Evolutionary conservation across 2,113 vertebrate species (phyloP), one percentile per base, ranked within the genome.

Genomic region (Platycercus adscitus): DNA sequence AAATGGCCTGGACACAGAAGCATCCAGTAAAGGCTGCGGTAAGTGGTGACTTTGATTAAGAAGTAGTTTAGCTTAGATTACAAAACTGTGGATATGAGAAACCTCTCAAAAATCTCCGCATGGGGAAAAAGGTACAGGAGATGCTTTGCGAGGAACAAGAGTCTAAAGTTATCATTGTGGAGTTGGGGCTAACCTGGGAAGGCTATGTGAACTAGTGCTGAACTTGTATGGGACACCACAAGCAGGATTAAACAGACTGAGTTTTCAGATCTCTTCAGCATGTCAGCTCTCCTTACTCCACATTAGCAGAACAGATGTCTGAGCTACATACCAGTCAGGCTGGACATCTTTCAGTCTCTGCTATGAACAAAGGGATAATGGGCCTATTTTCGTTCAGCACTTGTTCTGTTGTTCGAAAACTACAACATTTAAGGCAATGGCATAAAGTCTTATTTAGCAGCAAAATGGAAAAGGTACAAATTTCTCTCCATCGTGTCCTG

Each of bases 391-490:
- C 7, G 92, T 21, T 52, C 81, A 72, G 26, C 43, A 3, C 17
- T 56, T 85, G 56, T 47, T 88, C 65, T 72, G 24, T 28, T 85
- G 28, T n/a, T 43, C 6, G 52, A 49, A 94, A 89, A 75, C 70
- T 19, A n/a, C 37, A 81, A 13, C 29, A 72, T 82, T 91, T 87
- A 91, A 82, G 49, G 66, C 44, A 91, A 69, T 6, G 29, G 19
- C 60, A 87, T 19, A 44, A 82, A 91, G 26, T 80, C 63, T 72
- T 53, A 63, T 35, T 89, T 91, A 94, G 47, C 28, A 72, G 58
- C 39, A 82, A 69, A 79, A 77, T 47, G 49, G 41, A 75, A 70
- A 91, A 78, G 14, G 63, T 41, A 93, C 16, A 33, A 37, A 56
- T 56, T 79, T 89, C 35, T 89, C 70, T 72, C 26, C 18, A 1